Conservation (phyloP, 2,888 invertebrate species). For the Acanthacorydalis orientalis region DNA sequence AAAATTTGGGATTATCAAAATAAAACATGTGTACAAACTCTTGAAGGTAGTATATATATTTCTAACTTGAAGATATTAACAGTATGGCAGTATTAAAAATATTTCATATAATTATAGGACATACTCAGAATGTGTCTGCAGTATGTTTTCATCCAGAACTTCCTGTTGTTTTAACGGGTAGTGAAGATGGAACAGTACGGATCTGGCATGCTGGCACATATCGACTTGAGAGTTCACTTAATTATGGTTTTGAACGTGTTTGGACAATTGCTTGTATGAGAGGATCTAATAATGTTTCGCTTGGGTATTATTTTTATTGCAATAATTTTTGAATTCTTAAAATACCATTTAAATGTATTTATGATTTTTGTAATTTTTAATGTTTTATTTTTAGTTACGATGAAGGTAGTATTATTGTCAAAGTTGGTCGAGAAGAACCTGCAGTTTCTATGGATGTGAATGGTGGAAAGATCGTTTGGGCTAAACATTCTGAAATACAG, state of each 20-base stretch:
- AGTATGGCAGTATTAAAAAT: background rate
- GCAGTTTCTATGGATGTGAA: conserved; percentile 98
- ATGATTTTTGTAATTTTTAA: background rate
- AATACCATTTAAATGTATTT: background rate
- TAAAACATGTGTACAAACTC: conserved; percentile 96
- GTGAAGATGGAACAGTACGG: conserved; percentile 93
- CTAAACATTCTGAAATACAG: conserved; percentile 95
- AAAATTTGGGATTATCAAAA: conserved; percentile 99
- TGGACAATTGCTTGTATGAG: conserved; percentile 91
- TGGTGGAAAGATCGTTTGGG: conserved; percentile 99
- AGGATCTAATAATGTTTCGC: conserved; percentile 90
- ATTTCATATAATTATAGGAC: conserved; percentile 35
- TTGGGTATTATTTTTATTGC: conserved; percentile 38
- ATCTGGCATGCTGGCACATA: conserved; percentile 99
- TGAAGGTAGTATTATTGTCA: conserved; percentile 90
- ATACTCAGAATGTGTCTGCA: conserved; percentile 88
- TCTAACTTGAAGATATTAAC: background rate
- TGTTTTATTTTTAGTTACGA: conserved; percentile 45
- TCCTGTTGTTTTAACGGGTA: conserved; percentile 91
- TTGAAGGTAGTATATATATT: conserved; percentile 42
- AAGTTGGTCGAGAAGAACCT: conserved; percentile 95
- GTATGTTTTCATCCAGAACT: conserved; percentile 97
- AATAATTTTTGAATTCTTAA: background rate
- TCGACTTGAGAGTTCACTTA: conserved; percentile 86
- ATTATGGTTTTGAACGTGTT: conserved; percentile 95